Base-by-base conservation (phyloP, 2,797 vertebrate species). In the Enoplosus armatus region DNA sequence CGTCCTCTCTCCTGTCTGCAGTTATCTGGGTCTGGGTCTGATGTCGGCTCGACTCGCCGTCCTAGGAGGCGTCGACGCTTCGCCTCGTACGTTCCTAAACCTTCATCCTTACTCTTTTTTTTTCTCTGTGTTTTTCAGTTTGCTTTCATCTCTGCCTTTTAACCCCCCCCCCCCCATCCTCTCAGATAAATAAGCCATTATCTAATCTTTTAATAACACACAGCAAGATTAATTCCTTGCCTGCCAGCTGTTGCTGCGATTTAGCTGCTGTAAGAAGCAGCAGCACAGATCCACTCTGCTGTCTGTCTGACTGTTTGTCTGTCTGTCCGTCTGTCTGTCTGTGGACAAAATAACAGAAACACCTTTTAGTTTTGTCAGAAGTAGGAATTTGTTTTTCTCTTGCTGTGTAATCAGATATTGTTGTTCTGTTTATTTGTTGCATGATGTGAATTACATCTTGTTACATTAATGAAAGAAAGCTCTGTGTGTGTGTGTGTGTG, bases 21-120 rank as follows among this genome's bases (percentile, higher is more conserved):
- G 98, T 92, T 99, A 99, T 90, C 94, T 99, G 87, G 97, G 98
- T 80, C 95, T 99, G 2, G 98, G 98, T 63, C 92, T 99, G 92
- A 98, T 98, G 97, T 98, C 97, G 0, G 98, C 98, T n/a, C 96
- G 97, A 33, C 95, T 99, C 3, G 93, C 95, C 0, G 90, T 99
- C 84, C 83, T 99, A 75, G 97, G 97, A 83, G 97, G 97, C 45
- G 55, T 95, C 16, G 95, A 97, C 68, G 94, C 94, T 58, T 88
- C 95, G 61, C 93, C 96, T 48, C 84, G 98, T 99, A 94, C 90
- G 97, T 97, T 76, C 16, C 39, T 26, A 22, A n/a, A 56, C 24
- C 43, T 41, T 26, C 2, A 15, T 27, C 31, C 29, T 22, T 20
- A 5, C 27, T 4, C 26, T 33, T 33, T 33, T 45, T 60, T 9